A percentile compares a stretch with the other conserved stretches of the same genome.
phyloP scores from a whole-genome alignment of 1,140 invertebrate genomes.

The Mactra quadrangularis region DNA sequence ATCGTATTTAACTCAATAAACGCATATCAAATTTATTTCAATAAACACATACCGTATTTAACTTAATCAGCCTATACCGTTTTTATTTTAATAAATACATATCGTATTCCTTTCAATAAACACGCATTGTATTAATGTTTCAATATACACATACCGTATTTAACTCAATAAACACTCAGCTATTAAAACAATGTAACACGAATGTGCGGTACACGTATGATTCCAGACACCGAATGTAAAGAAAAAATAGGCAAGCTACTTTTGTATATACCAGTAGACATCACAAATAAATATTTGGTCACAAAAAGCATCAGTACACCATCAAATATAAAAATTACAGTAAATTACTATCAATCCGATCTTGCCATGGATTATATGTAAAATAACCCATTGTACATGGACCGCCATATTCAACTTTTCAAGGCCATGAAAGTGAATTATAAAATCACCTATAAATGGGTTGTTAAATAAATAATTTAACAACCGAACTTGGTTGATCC shows the following conservation, averaged over 20 bases:
- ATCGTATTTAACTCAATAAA: too few species aligned
- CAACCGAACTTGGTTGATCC: constrained; percentile 30
- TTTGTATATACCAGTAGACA: constrained; percentile 38
- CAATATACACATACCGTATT: too few species aligned
- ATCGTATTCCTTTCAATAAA: too few species aligned
- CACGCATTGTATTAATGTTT: too few species aligned
- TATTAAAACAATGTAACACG: too few species aligned
- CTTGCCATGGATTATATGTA: neutral
- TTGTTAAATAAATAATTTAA: constrained; percentile 51
- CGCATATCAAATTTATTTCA: too few species aligned
- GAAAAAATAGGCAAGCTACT: constrained; percentile 26
- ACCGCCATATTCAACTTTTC: constrained; percentile 38
- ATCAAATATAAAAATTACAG: constrained; percentile 61
- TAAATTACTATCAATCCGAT: constrained; percentile 30
- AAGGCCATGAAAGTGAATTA: constrained; percentile 56
- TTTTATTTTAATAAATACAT: too few species aligned
- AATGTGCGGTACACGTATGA: too few species aligned
- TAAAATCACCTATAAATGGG: constrained; percentile 31
- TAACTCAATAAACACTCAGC: too few species aligned
- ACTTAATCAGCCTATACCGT: too few species aligned
- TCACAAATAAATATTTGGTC: constrained; percentile 63
- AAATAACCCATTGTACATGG: constrained; percentile 33
- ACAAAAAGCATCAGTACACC: constrained; percentile 61
- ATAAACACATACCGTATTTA: too few species aligned
- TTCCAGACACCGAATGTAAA: too few species aligned